Percentiles rank a stretch among this genome's conserved stretches.
phyloP scores from a whole-genome alignment of 2,888 invertebrate species.

The Epinotia demarniana region DNA sequence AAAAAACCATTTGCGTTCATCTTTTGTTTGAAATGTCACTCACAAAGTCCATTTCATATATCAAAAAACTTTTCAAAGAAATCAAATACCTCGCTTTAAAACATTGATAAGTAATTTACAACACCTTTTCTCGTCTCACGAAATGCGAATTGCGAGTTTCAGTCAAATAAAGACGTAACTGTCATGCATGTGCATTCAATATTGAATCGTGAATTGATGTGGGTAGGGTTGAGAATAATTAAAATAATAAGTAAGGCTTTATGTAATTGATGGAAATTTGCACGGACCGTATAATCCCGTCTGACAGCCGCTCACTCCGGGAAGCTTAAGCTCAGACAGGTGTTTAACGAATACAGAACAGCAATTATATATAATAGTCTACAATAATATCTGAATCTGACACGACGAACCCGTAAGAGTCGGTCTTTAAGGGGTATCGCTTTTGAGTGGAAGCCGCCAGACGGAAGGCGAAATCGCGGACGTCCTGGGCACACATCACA shows the following conservation, averaged over 20 bases:
- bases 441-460: too few relatives aligned
- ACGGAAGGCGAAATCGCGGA: too few relatives aligned
- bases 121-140: not conserved
- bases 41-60: not conserved
- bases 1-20: not conserved
- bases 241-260: not conserved
- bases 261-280: constrained; percentile 1
- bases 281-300: constrained; percentile 14
- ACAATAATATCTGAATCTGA: not conserved
- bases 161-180: not conserved
- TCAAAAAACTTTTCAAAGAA: not conserved
- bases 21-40: not conserved
- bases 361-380: not conserved
- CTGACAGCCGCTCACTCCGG: constrained; percentile 23
- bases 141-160: not conserved
- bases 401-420: not conserved
- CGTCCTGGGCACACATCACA: too few relatives aligned
- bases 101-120: not conserved
- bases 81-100: not conserved
- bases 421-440: too few relatives aligned
- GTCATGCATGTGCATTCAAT: not conserved
- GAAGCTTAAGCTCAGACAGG: constrained; percentile 13
- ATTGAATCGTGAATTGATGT: not conserved
- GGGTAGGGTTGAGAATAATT: not conserved
- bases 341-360: constrained; percentile 9